Conservation (phyloP, 2,888 invertebrate species). For the Tipula helvola region DNA sequence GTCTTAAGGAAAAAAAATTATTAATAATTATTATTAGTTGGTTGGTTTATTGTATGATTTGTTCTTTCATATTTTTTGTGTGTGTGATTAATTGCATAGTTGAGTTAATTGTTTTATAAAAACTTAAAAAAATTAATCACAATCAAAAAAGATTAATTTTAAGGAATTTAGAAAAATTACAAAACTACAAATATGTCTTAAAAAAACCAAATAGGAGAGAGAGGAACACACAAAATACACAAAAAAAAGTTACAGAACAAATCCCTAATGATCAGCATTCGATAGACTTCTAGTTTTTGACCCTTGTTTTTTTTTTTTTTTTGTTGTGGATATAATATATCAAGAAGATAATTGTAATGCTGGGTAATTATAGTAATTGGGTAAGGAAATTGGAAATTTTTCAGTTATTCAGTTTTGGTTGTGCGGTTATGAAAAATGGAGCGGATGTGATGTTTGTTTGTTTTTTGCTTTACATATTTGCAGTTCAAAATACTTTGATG, state of each 20-base stretch:
- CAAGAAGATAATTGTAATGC: background rate
- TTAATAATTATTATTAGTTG: background rate
- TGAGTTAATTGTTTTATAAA: conserved; percentile 4
- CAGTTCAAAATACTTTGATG: background rate
- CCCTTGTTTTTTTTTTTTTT: background rate
- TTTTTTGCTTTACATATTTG: background rate
- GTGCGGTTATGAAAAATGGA: background rate
- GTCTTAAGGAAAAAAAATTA: background rate
- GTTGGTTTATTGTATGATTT: background rate
- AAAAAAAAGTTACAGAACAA: background rate
- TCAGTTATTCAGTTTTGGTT: background rate
- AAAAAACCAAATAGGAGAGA: background rate
- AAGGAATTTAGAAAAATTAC: background rate
- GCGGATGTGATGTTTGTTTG: background rate
- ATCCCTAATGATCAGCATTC: background rate
- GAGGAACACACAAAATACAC: background rate
- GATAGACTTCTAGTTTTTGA: conserved; percentile 4
- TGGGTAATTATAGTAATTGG: background rate
- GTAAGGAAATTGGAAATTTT: background rate
- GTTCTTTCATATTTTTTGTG: background rate
- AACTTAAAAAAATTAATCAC: background rate
- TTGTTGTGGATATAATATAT: background rate
- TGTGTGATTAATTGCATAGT: background rate
- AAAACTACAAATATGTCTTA: background rate
- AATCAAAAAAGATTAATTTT: background rate